Evolutionary conservation across 1,140 invertebrate species (phyloP), one percentile per base, ranked within the genome.

Genomic region (Diabrotica undecimpunctata): DNA sequence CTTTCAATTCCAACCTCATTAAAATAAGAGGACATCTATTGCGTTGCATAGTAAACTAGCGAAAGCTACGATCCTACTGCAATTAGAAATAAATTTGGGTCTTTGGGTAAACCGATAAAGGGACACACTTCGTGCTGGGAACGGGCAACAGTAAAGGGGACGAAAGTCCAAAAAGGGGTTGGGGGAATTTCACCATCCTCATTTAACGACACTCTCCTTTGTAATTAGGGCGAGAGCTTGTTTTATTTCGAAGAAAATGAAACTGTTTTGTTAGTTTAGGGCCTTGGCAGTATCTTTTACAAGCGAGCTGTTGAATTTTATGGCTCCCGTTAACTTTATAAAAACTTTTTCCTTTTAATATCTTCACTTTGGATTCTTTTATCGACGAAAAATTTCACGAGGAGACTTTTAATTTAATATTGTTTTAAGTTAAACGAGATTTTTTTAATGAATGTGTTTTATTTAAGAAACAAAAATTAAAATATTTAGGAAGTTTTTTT

Each of bases 161-260:
- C 25, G 25, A 25, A 25, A 59, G 54, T 11, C 10, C 11, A 25
- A 25, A 25, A 25, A 25, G 12, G 54, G 35, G 54, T 50, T 50
- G 46, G 46, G 46, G 5, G 36, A 10, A 13, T 36, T 41, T 25
- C 25, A 25, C 35, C 10, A 38, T 54, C 60, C 60, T 52, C 60
- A 35, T 62, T 62, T 53, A 62, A 52, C 37, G 36, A 13, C 60
- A 51, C 60, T 62, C 53, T n/a, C 60, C 46, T 11, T 52, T 10
- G 60, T 62, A 62, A 62, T 62, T 62, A 62, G 60, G 60, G 52
- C 41, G 38, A 37, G 35, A 11, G 14, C 14, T n/a, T 14, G 60
- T 62, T 62, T 62, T 62, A 62, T 62, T 62, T 54, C 46, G 39
- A 53, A 62, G 60, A 62, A 62, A 62, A 62, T 62, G 60, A 62